Evolutionary conservation across 1,140 invertebrate genomes (phyloP), one percentile per base, ranked within the genome.

Genomic region (Drosophila parvula): DNA sequence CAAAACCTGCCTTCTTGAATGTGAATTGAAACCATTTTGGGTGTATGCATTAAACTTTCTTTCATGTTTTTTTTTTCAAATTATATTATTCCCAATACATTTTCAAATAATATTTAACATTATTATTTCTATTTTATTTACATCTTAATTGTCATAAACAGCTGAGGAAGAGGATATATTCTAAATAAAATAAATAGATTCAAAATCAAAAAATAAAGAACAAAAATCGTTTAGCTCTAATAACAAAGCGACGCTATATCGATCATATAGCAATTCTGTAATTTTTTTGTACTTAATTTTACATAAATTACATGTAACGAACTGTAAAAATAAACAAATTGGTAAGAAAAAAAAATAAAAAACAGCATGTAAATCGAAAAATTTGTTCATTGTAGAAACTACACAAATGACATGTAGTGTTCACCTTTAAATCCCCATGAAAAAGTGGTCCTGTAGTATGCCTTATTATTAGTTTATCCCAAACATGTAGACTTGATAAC

Each of bases 281-380:
- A 86, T 86, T 83, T 83, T 82, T 79, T 83, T 86, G 83, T 86
- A 86, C 68, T 89, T 74, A 84, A 89, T 89, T 88, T 80, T 84
- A 88, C 83, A 89, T 89, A 89, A 89, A 88, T 88, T 89, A 88
- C 83, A 89, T 80, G 74, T 89, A 88, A 89, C 83, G 84, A 88
- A 86, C 58, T 62, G 77, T 81, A 76, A 77, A 81, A 85, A 79
- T 59, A 82, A 79, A 62, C 74, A 82, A 82, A 89, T 89, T 89
- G 84, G 84, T 89, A 89, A 89, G 84, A 89, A 79, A 53, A 69
- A 58, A 22, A 27, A 34, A 58, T 16, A 27, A 34, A 70, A 55
- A 57, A 65, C 27, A 84, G 68, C 84, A 83, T 89, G 84, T 68
- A 50, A 56, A 79, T 14, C 27, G 18, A 69, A 40, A 65, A 88